A percentile compares a stretch with the other conserved stretches of the same genome.
These are phyloP conservation scores for Cyanoderma ruficeps DNA, from an alignment of 2,113 vertebrate species.

Conservation along the genomic window DNA sequence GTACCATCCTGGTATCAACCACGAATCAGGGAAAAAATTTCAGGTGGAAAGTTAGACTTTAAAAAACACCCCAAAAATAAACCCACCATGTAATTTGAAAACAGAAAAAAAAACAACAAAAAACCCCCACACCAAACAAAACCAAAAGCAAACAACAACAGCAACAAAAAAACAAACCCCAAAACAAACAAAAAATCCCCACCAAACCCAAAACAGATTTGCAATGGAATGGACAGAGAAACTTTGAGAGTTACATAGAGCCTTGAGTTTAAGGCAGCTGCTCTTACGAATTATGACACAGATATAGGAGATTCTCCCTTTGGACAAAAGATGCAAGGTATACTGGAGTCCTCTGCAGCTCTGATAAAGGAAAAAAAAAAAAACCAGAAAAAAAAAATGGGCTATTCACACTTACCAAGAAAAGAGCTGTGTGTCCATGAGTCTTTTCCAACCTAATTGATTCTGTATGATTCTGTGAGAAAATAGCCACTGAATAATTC, in stretches of 20 bases:
- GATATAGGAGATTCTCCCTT: fast-evolving
- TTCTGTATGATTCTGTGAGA: neutral
- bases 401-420: neutral
- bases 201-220: neutral
- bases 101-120: neutral
- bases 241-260: neutral
- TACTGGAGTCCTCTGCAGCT: neutral
- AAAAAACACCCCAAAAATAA: neutral
- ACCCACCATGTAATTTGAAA: fast-evolving
- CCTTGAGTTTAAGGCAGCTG: neutral
- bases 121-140: no score
- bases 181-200: no score
- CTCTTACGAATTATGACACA: neutral
- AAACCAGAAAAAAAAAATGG: neutral
- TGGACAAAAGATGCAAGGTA: neutral
- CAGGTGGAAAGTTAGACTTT: neutral
- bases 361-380: neutral
- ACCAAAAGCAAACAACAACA: neutral
- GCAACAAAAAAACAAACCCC: neutral
- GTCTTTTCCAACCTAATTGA: neutral
- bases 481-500: neutral
- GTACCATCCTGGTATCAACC: no score
- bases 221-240: neutral
- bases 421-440: neutral
- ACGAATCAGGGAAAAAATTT: neutral